phyloP scores from a whole-genome alignment of 2,888 invertebrate species.

The Phengaris arion region DNA sequence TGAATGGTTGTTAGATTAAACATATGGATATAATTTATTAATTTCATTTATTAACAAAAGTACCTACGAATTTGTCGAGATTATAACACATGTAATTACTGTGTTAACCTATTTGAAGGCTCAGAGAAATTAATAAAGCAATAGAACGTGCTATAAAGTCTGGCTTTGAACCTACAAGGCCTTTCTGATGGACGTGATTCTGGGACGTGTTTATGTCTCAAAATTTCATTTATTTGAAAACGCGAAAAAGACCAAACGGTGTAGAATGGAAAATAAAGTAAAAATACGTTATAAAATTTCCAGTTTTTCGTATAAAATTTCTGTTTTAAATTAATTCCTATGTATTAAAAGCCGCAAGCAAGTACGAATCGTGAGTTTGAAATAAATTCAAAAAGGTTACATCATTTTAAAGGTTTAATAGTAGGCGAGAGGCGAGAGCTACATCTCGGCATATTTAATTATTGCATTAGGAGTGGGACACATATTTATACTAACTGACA shows the following conservation, averaged over 20 bases:
- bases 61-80: too few species aligned
- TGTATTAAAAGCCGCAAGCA: conserved; percentile 8
- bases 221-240: background rate
- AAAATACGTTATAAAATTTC: background rate
- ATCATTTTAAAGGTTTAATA: background rate
- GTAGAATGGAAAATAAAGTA: background rate
- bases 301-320: background rate
- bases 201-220: background rate
- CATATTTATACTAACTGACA: background rate
- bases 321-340: background rate
- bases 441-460: conserved; percentile 7
- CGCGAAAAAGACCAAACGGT: background rate
- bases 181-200: too few species aligned
- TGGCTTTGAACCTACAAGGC: too few species aligned
- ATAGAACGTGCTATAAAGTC: too few species aligned
- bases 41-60: too few species aligned
- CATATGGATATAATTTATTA: too few species aligned
- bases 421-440: background rate
- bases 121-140: too few species aligned
- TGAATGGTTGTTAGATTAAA: too few species aligned
- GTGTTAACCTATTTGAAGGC: too few species aligned
- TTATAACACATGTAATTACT: too few species aligned
- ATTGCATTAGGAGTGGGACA: background rate
- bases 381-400: conserved; percentile 3
- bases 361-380: background rate